Evolutionary conservation across 1,140 invertebrate species (phyloP).

Genomic region (Phthorimaea operculella): DNA sequence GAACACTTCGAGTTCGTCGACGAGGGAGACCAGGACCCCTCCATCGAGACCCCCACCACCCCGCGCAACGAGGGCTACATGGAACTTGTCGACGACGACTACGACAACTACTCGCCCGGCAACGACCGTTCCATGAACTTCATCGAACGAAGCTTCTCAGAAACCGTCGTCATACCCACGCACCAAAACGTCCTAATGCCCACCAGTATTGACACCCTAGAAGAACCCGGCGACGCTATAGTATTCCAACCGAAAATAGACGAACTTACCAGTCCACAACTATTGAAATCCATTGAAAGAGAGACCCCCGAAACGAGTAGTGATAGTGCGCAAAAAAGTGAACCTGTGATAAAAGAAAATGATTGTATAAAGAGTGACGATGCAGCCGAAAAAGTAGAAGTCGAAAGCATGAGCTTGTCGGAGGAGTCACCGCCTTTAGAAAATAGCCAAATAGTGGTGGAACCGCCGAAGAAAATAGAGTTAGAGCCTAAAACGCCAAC

Average conservation of each 20-base stretch:
- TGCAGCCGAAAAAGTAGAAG: constrained; percentile 19
- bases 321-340: constrained; percentile 12
- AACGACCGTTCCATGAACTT: constrained; percentile 69
- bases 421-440: constrained; percentile 39
- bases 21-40: constrained; percentile 54
- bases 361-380: constrained; percentile 10
- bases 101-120: constrained; percentile 40
- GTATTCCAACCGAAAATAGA: constrained; percentile 5
- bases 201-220: neutral
- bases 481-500: neutral
- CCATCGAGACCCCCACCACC: constrained; percentile 33
- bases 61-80: constrained; percentile 54
- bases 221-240: neutral
- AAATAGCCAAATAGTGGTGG: constrained; percentile 19
- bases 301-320: constrained; percentile 22
- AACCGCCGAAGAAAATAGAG: constrained; percentile 11
- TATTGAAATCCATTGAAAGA: constrained; percentile 21
- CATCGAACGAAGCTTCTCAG: constrained; percentile 61
- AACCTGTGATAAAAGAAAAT: constrained; percentile 4
- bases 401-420: constrained; percentile 46
- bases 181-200: constrained; percentile 8
- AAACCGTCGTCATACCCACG: constrained; percentile 40
- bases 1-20: constrained; percentile 59
- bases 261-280: constrained; percentile 19
- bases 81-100: constrained; percentile 57